Evolutionary conservation across 1,140 invertebrate species (phyloP).

Genomic region (Semibalanus balanoides): DNA sequence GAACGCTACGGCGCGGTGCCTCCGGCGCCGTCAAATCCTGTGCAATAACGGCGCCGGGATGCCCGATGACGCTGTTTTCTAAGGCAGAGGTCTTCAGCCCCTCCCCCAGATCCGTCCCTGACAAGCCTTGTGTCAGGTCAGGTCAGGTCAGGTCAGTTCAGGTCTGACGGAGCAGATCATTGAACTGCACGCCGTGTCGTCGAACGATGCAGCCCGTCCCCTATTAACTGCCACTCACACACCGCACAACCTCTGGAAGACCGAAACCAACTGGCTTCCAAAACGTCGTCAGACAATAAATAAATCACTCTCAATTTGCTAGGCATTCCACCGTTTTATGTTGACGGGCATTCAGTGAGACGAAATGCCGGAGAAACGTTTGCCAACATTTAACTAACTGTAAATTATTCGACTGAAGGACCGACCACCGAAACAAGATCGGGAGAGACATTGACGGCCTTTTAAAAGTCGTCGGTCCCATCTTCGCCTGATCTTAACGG

Average conservation of each 20-base stretch:
- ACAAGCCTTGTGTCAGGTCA: no score
- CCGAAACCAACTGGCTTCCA: not conserved
- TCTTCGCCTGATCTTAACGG: not conserved
- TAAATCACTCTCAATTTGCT: conserved; percentile 2
- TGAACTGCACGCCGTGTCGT: no score
- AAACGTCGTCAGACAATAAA: not conserved
- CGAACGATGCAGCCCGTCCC: no score
- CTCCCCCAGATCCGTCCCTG: no score
- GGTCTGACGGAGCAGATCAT: no score
- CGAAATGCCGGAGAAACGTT: not conserved
- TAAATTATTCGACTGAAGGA: not conserved
- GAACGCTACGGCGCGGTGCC: no score
- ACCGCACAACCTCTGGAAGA: not conserved
- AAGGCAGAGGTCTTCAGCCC: no score
- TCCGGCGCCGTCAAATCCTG: no score
- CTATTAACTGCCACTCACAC: not conserved
- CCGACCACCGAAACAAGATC: not conserved
- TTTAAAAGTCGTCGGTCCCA: not conserved
- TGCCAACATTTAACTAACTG: not conserved
- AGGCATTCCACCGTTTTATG: not conserved
- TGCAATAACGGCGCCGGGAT: no score
- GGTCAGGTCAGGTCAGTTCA: no score
- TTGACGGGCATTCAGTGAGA: not conserved
- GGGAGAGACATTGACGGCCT: not conserved
- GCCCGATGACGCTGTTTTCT: no score